Conservation (phyloP, 2,113 vertebrate genomes). For the Eira barbara region DNA sequence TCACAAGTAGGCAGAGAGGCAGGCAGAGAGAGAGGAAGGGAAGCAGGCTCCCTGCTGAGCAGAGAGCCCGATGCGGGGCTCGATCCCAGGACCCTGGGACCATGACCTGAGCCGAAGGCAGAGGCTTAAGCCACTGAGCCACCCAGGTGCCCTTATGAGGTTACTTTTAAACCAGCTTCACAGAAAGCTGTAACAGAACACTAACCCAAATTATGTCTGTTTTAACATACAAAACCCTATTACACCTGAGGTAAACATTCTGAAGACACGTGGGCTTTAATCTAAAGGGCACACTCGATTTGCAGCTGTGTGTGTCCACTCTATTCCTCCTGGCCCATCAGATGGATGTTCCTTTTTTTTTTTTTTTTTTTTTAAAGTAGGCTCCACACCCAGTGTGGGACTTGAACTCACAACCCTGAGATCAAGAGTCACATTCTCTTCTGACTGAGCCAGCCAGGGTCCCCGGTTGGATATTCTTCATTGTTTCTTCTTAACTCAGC, state of each 20-base stretch:
- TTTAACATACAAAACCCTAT: background rate
- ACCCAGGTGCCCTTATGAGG: too few species aligned
- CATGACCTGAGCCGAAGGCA: too few species aligned
- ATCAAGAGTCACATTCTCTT: background rate
- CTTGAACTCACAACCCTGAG: background rate
- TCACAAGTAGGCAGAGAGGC: too few species aligned
- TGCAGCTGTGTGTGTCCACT: background rate
- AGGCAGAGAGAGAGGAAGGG: too few species aligned
- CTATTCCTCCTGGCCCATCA: background rate
- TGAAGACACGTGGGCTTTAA: background rate
- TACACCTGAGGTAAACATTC: background rate
- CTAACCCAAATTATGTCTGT: background rate
- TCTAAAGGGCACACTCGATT: background rate
- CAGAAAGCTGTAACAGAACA: constrained; percentile 25
- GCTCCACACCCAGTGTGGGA: background rate
- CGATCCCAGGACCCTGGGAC: too few species aligned
- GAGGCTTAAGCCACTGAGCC: too few species aligned
- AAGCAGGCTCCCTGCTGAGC: too few species aligned
- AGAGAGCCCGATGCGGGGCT: too few species aligned
- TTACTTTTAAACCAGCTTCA: constrained; percentile 45
- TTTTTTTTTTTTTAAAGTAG: background rate
- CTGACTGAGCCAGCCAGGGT: background rate
- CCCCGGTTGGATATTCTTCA: background rate
- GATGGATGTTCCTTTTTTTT: background rate
- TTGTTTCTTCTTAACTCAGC: background rate